Conservation (phyloP, 2,113 vertebrate species). For the Cyprinodon variegatus region DNA sequence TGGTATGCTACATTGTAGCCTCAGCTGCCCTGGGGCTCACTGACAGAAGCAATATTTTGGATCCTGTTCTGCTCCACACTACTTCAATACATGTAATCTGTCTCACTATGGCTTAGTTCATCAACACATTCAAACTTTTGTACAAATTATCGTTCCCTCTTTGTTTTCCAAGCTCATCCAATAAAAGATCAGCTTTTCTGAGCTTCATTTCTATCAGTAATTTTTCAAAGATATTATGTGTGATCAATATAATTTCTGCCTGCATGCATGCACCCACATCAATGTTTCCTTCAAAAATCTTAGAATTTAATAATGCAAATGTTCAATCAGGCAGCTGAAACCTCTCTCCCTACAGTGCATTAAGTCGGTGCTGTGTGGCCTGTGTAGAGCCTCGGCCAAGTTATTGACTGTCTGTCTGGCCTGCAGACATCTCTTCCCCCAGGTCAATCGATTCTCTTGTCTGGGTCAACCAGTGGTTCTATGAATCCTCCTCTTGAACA, state of each 20-base stretch:
- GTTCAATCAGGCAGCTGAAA: conserved; percentile 32
- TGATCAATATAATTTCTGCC: conserved; percentile 8
- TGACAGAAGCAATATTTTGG: neutral
- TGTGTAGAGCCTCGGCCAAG: conserved; percentile 26
- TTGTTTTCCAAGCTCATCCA: neutral
- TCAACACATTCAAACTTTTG: neutral
- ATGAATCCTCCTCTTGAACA: conserved; percentile 25
- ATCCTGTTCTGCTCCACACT: neutral
- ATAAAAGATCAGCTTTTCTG: neutral
- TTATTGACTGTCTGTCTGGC: conserved; percentile 62
- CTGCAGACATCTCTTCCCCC: conserved; percentile 42
- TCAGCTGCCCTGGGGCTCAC: too few relatives aligned
- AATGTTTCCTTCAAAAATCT: conserved; percentile 8
- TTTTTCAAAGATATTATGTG: conserved; percentile 19
- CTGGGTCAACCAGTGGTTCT: conserved; percentile 60
- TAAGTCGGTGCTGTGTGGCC: conserved; percentile 51
- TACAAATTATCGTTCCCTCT: neutral
- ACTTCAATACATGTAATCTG: neutral
- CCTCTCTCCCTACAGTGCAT: conserved; percentile 50
- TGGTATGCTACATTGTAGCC: too few relatives aligned
- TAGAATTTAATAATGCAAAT: conserved; percentile 38
- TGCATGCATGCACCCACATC: conserved; percentile 16
- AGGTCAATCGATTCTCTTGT: conserved; percentile 59
- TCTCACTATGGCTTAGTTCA: neutral
- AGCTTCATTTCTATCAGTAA: neutral